Evolutionary conservation across 2,113 vertebrate genomes (phyloP).

Genomic region (Macquaria australasica): DNA sequence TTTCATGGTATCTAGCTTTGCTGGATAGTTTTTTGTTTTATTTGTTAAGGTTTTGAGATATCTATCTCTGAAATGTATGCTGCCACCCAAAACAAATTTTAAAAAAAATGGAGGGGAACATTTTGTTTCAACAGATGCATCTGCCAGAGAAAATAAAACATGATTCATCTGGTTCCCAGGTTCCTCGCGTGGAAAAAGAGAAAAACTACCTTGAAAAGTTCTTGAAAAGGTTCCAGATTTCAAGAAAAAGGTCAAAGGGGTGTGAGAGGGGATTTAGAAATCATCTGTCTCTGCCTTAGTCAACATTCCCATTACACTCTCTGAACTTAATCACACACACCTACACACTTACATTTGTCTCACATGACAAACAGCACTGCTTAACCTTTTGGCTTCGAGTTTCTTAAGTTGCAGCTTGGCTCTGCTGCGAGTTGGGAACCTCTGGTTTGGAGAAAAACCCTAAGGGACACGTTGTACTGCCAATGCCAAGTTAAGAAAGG

Average conservation of each 20-base stretch:
- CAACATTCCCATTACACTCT: neutral
- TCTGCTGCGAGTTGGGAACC: neutral
- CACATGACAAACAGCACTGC: neutral
- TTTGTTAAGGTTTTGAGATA: neutral
- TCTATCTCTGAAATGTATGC: too few relatives aligned
- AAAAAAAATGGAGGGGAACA: too few relatives aligned
- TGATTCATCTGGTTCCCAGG: too few relatives aligned
- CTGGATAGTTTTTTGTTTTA: too few relatives aligned
- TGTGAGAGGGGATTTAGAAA: neutral
- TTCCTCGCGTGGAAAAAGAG: neutral
- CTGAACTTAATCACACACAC: neutral
- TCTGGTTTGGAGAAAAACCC: conserved; percentile 16
- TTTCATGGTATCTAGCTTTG: too few relatives aligned
- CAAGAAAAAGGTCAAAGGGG: neutral
- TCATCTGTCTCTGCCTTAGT: neutral
- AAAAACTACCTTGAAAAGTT: neutral
- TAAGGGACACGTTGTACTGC: conserved; percentile 27
- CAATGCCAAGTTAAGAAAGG: conserved; percentile 48
- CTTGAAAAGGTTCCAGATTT: neutral
- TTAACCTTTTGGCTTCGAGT: neutral
- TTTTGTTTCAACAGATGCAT: too few relatives aligned
- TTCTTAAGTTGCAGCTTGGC: conserved; percentile 18
- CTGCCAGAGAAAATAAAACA: too few relatives aligned
- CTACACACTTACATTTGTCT: neutral
- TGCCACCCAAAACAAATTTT: too few relatives aligned